phyloP scores from a whole-genome alignment of 92 coral and sea anemone species.

The Scolanthus callimorphus region DNA sequence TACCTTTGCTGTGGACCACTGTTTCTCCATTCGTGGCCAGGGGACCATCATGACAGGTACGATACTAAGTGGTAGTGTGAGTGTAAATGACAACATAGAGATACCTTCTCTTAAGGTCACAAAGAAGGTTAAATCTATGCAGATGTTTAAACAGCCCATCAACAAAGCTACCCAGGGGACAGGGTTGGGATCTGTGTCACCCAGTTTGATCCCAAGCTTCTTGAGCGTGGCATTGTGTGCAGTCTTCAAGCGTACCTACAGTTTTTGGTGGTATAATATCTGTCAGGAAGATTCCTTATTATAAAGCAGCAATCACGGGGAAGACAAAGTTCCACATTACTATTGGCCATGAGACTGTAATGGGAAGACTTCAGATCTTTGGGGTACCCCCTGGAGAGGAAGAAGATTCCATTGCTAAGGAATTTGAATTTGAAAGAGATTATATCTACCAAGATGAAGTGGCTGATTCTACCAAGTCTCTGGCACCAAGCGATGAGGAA shows the following conservation, averaged over 20 bases:
- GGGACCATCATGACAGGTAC: slow-evolving; percentile 99
- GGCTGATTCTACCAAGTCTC: slow-evolving; percentile 34
- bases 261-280: slow-evolving; percentile 80
- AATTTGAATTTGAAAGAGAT: slow-evolving; percentile 75
- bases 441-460: slow-evolving; percentile 87
- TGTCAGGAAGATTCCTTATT: slow-evolving; percentile 74
- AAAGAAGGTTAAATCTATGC: slow-evolving; percentile 96
- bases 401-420: no score
- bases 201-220: slow-evolving; percentile 93
- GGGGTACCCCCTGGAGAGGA: slow-evolving; percentile 68
- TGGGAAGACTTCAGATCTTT: slow-evolving; percentile 91
- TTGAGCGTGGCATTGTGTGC: slow-evolving; percentile 92
- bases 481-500: no score
- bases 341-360: slow-evolving; percentile 96
- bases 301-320: slow-evolving; percentile 73
- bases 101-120: slow-evolving; percentile 88
- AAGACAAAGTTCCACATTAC: slow-evolving; percentile 97
- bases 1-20: slow-evolving; percentile 94
- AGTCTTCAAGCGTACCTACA: slow-evolving; percentile 81
- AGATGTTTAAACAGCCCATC: slow-evolving; percentile 88
- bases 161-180: slow-evolving; percentile 88
- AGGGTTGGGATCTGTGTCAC: slow-evolving; percentile 98
- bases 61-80: slow-evolving; percentile 80
- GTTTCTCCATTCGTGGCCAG: slow-evolving; percentile 97
- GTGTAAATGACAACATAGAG: slow-evolving; percentile 78